Evolutionary conservation across 2,888 invertebrate species (phyloP).

Genomic region (Lasioglossum marginatum): DNA sequence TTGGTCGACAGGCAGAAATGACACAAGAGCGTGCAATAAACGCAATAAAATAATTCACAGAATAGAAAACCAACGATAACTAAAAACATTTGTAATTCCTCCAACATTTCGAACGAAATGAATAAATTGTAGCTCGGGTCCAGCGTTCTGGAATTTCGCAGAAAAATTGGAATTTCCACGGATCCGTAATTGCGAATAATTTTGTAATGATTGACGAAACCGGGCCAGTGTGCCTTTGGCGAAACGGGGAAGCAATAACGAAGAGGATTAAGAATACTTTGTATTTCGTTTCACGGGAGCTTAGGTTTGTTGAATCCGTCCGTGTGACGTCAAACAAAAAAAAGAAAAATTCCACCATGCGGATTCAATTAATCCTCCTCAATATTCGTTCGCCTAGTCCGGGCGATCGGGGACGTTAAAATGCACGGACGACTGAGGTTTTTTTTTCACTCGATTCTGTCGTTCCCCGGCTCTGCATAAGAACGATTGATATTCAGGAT

Average conservation of each 20-base stretch:
- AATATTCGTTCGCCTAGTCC: slow-evolving; percentile 53
- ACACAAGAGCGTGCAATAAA: too few species aligned
- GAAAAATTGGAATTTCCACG: background rate
- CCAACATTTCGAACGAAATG: too few species aligned
- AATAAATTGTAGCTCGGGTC: too few species aligned
- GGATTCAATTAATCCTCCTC: slow-evolving; percentile 71
- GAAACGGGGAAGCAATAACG: background rate
- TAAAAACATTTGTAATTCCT: too few species aligned
- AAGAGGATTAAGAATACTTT: slow-evolving; percentile 1
- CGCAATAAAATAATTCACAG: too few species aligned
- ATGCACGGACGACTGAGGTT: slow-evolving; percentile 52
- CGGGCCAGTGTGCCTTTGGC: background rate
- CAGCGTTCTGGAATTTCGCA: too few species aligned
- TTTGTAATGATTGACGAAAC: background rate
- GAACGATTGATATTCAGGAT: slow-evolving; percentile 60
- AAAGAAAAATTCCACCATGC: slow-evolving; percentile 55
- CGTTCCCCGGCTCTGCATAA: slow-evolving; percentile 32
- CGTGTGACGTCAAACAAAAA: slow-evolving; percentile 50
- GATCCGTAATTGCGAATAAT: background rate
- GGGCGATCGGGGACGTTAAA: slow-evolving; percentile 52
- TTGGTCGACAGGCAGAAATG: too few species aligned
- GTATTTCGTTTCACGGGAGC: slow-evolving; percentile 11
- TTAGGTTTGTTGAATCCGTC: slow-evolving; percentile 46
- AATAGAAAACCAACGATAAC: too few species aligned
- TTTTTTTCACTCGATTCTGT: slow-evolving; percentile 7